These are phyloP conservation scores for Gila robusta DNA, from an alignment of 2,797 vertebrate genomes.

Conservation along the genomic window DNA sequence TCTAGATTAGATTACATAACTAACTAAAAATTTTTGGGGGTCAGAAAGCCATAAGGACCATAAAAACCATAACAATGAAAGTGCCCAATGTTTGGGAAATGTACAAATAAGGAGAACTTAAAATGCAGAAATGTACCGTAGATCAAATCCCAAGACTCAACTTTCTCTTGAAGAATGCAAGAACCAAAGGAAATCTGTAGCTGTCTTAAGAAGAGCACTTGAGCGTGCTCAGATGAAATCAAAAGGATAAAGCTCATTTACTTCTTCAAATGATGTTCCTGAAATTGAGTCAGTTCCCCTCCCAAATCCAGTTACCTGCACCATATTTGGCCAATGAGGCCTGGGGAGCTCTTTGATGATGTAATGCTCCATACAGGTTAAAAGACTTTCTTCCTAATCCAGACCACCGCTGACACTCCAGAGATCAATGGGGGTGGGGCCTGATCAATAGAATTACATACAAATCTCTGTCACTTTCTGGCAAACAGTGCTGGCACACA, in stretches of 20 bases:
- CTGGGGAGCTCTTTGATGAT: conserved; percentile 66
- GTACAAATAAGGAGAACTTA: neutral
- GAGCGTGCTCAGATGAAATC: conserved; percentile 50
- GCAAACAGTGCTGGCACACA: conserved; percentile 63
- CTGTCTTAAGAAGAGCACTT: conserved; percentile 45
- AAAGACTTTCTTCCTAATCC: conserved; percentile 72
- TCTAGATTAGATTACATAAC: too few relatives aligned
- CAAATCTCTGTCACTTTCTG: conserved; percentile 71
- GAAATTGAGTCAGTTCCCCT: conserved; percentile 66
- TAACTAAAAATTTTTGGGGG: too few relatives aligned
- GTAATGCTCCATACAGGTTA: conserved; percentile 67
- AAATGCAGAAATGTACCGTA: neutral
- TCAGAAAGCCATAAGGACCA: neutral
- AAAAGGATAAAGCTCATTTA: conserved; percentile 67
- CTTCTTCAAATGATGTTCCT: conserved; percentile 65
- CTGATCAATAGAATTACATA: conserved; percentile 73
- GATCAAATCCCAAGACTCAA: neutral
- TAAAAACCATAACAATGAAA: neutral
- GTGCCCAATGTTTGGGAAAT: neutral
- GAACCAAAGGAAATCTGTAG: conserved; percentile 50
- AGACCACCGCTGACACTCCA: conserved; percentile 63
- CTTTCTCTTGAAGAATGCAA: neutral
- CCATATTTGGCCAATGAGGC: conserved; percentile 64
- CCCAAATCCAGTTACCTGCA: conserved; percentile 66
- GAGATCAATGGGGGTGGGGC: conserved; percentile 69